phyloP scores from a whole-genome alignment of 2,797 vertebrate genomes.

The Natrix natrix region DNA sequence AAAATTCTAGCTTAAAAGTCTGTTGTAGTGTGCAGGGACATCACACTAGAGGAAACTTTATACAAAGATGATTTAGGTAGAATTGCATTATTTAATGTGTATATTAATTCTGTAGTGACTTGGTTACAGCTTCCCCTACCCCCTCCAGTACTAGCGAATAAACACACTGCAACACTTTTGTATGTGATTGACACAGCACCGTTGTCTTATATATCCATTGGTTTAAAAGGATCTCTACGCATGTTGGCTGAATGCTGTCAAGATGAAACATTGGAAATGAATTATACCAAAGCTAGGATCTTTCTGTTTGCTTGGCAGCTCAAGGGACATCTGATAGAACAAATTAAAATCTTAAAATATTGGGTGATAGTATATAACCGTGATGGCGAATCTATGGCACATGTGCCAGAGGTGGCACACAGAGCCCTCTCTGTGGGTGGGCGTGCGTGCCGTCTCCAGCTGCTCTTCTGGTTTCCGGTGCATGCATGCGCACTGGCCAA shows the following conservation, averaged over 20 bases:
- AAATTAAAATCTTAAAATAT: not conserved
- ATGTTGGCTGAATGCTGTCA: not conserved
- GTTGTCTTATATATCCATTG: not conserved
- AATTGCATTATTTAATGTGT: not conserved
- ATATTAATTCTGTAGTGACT: not conserved
- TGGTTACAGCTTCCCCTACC: not conserved
- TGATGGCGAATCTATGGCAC: too few species aligned
- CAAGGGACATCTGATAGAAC: not conserved
- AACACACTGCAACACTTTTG: not conserved
- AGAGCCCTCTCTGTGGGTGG: too few species aligned
- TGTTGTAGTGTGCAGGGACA: not conserved
- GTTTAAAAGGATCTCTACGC: not conserved
- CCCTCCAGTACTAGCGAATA: not conserved
- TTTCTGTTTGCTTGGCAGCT: not conserved
- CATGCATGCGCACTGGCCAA: too few species aligned
- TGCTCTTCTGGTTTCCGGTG: too few species aligned
- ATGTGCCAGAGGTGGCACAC: too few species aligned
- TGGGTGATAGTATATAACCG: not conserved
- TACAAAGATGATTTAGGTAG: not conserved
- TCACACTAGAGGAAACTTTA: not conserved
- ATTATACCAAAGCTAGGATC: not conserved
- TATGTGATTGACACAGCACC: not conserved
- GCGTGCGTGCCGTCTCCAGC: too few species aligned
- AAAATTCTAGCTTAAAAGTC: not conserved
- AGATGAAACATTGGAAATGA: not conserved